A percentile compares a stretch with the other conserved stretches of the same genome.
phyloP scores from a whole-genome alignment of 2,113 vertebrate species.

The Cranoglanis bouderius region DNA sequence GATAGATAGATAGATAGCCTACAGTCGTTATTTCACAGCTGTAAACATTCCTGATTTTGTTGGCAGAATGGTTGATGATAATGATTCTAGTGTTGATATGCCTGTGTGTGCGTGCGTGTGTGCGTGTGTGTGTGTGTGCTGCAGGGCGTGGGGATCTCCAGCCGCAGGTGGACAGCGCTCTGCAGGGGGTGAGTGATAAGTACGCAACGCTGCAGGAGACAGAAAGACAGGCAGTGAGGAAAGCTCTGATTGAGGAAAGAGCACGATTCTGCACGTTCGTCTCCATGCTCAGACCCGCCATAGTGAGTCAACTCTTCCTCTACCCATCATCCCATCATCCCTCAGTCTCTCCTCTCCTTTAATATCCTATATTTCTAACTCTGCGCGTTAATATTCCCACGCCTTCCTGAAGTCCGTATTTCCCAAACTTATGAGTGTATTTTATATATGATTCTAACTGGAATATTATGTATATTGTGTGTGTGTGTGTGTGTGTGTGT shows the following conservation, averaged over 20 bases:
- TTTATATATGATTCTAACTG: neutral
- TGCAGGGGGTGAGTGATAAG: conserved; percentile 90
- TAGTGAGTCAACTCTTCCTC: conserved; percentile 75
- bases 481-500: conserved; percentile 24
- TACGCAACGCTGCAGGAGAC: conserved; percentile 91
- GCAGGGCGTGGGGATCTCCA: conserved; percentile 89
- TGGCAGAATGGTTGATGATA: neutral
- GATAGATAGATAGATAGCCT: no score
- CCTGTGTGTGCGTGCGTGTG: neutral
- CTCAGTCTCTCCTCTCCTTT: neutral
- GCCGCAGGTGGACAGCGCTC: conserved; percentile 89
- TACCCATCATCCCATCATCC: neutral
- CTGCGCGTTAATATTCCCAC: neutral
- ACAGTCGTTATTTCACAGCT: neutral
- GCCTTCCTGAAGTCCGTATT: neutral
- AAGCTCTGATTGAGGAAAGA: conserved; percentile 76
- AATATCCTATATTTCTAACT: neutral
- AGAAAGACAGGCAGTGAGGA: conserved; percentile 67
- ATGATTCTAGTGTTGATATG: neutral
- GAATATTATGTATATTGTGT: neutral
- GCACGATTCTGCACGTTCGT: conserved; percentile 88
- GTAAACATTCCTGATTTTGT: neutral
- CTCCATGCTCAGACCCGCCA: conserved; percentile 87
- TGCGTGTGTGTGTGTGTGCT: conserved; percentile 47
- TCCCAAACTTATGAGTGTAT: neutral